Base-by-base conservation (phyloP, 2,888 invertebrate genomes). In the Iselma pallidipennis region DNA sequence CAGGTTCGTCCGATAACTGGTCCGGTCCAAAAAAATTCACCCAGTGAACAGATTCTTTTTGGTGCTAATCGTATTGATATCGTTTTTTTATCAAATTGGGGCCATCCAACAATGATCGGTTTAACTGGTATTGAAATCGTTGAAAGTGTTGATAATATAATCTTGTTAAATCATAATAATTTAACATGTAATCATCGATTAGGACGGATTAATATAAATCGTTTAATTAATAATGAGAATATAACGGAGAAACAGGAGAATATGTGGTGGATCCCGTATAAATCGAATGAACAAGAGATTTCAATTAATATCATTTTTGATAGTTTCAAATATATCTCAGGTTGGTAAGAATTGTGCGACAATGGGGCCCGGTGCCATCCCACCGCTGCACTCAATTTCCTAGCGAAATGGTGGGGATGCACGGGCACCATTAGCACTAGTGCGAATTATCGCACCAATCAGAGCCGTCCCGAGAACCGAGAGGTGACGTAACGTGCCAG, bases 141-240 rank as follows among this genome's bases (percentile, higher is more conserved):
- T 58, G 85, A 86, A 63, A 77, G 75, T n/a, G 70, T 72, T 25
- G 78, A 79, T 25, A 66, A 69, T 16, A 62, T 69, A 4, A 65
- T 77, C 16, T 71, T 68, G 23, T 63, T 78, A 49, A 65, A 66
- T 9, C 64, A 66, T 28, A 71, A 74, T 31, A 83, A 73, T 60
- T 42, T 79, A 14, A 65, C 55, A 33, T 74, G 73, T 53, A 71
- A 62, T 49, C 58, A 67, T 45, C 61, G 61, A 71, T 78, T 77
- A 5, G 66, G 71, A 12, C 72, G 72, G 1, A 78, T 79, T 6
- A 66, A 69, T 63, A 68, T 86, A 72, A 77, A 77, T 74, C 86
- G 84, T 66, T 78, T 93, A 31, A 84, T 91, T 71, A 88, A 90
- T 76, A 89, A 88, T 2, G 80, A 82, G n/a, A 91, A 91, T 78